Evolutionary conservation across 2,888 invertebrate genomes (phyloP).

Genomic region (Plagiodera versicolora): DNA sequence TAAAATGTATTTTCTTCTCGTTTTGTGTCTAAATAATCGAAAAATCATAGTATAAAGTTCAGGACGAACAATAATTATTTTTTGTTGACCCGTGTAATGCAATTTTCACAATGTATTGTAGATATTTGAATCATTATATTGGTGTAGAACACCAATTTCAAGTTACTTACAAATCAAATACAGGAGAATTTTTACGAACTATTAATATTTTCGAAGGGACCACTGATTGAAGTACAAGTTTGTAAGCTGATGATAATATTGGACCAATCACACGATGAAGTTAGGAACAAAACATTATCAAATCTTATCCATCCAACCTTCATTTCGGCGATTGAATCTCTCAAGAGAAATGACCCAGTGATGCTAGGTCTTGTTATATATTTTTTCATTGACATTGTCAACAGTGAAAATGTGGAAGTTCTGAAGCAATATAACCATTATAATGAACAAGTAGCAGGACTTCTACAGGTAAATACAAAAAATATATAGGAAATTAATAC

Average conservation of each 20-base stretch:
- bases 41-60: too few species aligned
- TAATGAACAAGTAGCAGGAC: slow-evolving; percentile 48
- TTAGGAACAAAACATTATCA: slow-evolving; percentile 56
- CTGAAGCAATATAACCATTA: slow-evolving; percentile 45
- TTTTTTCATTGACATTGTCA: slow-evolving; percentile 58
- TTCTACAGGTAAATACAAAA: slow-evolving; percentile 46
- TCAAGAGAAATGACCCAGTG: slow-evolving; percentile 54
- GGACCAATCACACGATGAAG: slow-evolving; percentile 56
- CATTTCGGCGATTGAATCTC: slow-evolving; percentile 55
- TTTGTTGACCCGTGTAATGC: too few species aligned
- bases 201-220: slow-evolving; percentile 43
- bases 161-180: too few species aligned
- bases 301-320: slow-evolving; percentile 58
- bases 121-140: too few species aligned
- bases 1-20: too few species aligned
- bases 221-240: slow-evolving; percentile 57
- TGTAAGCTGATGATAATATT: slow-evolving; percentile 60
- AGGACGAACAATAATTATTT: too few species aligned
- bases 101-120: too few species aligned
- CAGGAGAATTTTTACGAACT: too few species aligned
- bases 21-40: too few species aligned
- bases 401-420: slow-evolving; percentile 44
- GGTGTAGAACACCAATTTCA: too few species aligned
- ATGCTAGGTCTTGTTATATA: slow-evolving; percentile 58
- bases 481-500: too few species aligned